These are phyloP conservation scores for Neopipo cinnamomea DNA, from an alignment of 2,113 vertebrate genomes.

Conservation along the genomic window DNA sequence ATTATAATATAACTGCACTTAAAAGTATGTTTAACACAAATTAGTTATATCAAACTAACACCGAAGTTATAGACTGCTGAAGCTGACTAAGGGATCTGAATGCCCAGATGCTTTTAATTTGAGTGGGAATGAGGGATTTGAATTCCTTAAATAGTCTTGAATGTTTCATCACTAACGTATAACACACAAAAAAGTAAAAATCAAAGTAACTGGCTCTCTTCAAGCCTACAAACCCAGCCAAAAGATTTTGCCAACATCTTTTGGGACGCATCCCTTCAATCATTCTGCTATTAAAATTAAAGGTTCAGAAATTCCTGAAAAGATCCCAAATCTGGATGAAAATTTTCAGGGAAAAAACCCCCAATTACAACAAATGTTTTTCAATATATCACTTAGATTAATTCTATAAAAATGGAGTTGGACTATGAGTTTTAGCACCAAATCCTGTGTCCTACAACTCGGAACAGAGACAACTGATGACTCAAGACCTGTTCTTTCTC, in stretches of 20 bases:
- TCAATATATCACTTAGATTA: neutral
- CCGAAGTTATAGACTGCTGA: neutral
- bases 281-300: neutral
- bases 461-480: neutral
- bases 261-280: neutral
- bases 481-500: neutral
- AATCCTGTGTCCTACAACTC: neutral
- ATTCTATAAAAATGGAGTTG: neutral
- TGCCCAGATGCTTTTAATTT: neutral
- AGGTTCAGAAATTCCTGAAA: neutral
- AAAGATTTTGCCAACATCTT: neutral
- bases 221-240: neutral
- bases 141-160: neutral
- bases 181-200: neutral
- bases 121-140: neutral
- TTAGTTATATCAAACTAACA: neutral
- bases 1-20: neutral
- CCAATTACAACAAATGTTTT: neutral
- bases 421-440: neutral
- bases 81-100: neutral
- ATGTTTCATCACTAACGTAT: neutral
- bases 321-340: neutral
- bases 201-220: neutral
- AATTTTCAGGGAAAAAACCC: neutral
- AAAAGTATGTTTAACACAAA: constrained; percentile 8